Evolutionary conservation across 92 coral and sea anemone genomes (phyloP).

Genomic region (Paramuricea clavata): DNA sequence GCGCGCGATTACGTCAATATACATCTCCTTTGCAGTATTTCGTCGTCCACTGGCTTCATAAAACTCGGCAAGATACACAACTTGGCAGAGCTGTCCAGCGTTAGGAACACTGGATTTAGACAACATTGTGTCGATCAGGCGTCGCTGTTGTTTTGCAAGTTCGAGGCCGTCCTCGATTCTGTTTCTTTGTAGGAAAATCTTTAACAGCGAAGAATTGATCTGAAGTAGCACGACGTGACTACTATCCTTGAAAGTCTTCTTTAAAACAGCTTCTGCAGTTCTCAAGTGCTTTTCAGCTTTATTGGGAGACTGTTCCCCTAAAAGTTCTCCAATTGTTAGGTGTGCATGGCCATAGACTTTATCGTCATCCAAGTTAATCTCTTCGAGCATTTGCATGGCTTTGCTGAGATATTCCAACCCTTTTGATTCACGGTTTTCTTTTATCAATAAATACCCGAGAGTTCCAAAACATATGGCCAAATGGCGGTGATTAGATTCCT

Average conservation of each 20-base stretch:
- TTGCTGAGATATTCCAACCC: slow-evolving; percentile 16
- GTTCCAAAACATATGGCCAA: slow-evolving; percentile 5
- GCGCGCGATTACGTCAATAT: neutral
- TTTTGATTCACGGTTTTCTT: neutral
- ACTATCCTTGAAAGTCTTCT: no score
- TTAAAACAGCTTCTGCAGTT: slow-evolving; percentile 3
- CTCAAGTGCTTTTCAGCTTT: slow-evolving; percentile 23
- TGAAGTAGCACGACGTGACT: no score
- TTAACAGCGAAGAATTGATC: no score
- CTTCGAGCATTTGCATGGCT: slow-evolving; percentile 18
- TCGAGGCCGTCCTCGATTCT: no score
- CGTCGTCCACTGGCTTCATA: slow-evolving; percentile 24
- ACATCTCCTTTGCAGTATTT: neutral
- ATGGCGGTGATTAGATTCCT: no score
- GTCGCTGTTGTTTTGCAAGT: no score
- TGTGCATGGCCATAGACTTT: slow-evolving; percentile 1
- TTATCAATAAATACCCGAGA: slow-evolving; percentile 10
- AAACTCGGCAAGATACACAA: neutral
- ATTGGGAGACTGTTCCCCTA: neutral
- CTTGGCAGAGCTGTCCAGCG: no score
- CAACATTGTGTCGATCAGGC: no score
- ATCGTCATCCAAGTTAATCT: no score
- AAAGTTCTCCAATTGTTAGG: neutral
- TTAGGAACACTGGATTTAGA: no score
- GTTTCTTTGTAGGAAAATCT: no score